phyloP scores from a whole-genome alignment of 2,113 vertebrate species.

The mouse (Mus musculus) region DNA sequence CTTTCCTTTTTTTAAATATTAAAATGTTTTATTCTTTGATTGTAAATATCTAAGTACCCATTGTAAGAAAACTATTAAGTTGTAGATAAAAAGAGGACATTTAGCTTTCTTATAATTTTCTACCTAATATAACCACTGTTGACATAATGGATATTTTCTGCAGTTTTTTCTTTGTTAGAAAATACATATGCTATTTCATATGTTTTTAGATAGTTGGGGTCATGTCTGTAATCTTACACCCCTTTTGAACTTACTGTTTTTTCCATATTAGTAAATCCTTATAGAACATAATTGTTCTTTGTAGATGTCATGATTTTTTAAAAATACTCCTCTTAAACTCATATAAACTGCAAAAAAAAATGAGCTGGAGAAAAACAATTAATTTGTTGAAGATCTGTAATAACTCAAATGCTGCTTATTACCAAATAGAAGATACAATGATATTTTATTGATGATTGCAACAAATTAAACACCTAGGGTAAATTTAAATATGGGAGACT shows the following conservation, averaged over 20 bases:
- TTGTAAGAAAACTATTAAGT: constrained; percentile 41
- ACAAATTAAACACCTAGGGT: background rate
- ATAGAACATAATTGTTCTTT: constrained; percentile 40
- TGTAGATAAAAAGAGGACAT: background rate
- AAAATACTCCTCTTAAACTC: background rate
- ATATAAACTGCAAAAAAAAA: background rate
- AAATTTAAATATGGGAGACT: background rate
- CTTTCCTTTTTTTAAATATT: background rate
- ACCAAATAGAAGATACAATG: background rate
- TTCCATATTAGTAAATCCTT: constrained; percentile 4
- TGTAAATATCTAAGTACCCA: constrained; percentile 24
- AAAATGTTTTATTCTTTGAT: background rate
- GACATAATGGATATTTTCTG: background rate
- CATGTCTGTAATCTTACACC: background rate
- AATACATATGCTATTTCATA: background rate
- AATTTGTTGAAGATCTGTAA: constrained; percentile 25
- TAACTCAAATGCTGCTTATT: background rate
- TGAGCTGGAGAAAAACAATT: background rate
- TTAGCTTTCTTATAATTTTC: background rate
- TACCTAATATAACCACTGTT: background rate
- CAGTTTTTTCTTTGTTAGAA: constrained; percentile 19
- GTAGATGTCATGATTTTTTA: background rate
- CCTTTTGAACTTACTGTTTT: constrained; percentile 26
- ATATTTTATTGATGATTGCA: constrained; percentile 14
- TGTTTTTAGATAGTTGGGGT: constrained; percentile 33